Evolutionary conservation across 2,113 vertebrate species (phyloP), one percentile per base, ranked within the genome.

Genomic region (Tetrao urogallus): DNA sequence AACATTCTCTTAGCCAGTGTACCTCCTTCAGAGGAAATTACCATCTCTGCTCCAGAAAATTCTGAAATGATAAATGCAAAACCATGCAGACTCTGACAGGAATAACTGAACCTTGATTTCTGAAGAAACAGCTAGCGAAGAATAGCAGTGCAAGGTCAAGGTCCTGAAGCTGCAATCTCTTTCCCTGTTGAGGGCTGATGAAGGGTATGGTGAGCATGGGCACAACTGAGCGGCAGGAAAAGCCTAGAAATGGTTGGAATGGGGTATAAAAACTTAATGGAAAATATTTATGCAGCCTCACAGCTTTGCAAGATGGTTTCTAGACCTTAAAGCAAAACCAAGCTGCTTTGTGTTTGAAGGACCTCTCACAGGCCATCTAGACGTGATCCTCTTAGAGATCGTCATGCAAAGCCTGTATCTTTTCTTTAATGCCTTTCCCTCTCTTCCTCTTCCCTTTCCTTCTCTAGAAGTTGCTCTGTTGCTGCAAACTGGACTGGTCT

Each of bases 1-100:
- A 92, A 89, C 43, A 27, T 83, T 72, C 48, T 90, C 73, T 73
- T 95, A 93, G 69, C 88, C 65, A 54, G 34, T 78, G 69, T 71
- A 91, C 80, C 92, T 94, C 61, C 57, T 92, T 95, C 82, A 78
- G 82, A 93, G 65, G 79, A 94, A 94, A 94, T 82, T 69, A 69
- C 61, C 30, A 45, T 90, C 42, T 91, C 52, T 90, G 24, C 47
- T 90, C 81, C 70, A 94, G 70, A 96, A 94, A 34, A 48, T 88
- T 94, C 76, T 78, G 52, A 48, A 83, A 1, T 75, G 65, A 88
- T 89, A 86, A 86, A 88, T 72, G 61, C 52, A 81, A 92, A 92
- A 48, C 40, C 77, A 54, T 83, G 73, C 82, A 75, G 80, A 78
- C 89, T 54, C 69, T 83, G 69, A 81, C 50, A n/a, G 57, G 57